Conservation (phyloP, 2,888 invertebrate genomes). For the Muscina levida region DNA sequence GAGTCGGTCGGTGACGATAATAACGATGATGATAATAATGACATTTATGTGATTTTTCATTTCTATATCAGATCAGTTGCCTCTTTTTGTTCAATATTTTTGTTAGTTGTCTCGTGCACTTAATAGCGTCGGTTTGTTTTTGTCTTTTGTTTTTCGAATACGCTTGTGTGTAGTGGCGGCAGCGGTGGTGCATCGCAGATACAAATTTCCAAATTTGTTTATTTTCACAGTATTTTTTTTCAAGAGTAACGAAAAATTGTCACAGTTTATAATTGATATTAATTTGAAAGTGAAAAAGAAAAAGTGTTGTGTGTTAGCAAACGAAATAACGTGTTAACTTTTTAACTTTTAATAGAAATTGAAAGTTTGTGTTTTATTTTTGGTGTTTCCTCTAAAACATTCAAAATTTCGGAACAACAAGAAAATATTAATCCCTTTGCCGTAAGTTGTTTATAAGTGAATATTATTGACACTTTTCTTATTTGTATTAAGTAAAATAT, state of each 20-base stretch:
- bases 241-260: too few relatives aligned
- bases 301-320: too few relatives aligned
- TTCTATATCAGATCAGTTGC: slow-evolving; percentile 14
- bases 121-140: slow-evolving; percentile 56
- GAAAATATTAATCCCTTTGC: slow-evolving; percentile 70
- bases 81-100: slow-evolving; percentile 43
- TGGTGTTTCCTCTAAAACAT: too few relatives aligned
- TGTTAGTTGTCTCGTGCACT: slow-evolving; percentile 63
- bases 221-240: slow-evolving; percentile 3
- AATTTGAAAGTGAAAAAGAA: too few relatives aligned
- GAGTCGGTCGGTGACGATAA: background rate
- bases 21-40: slow-evolving; percentile 37
- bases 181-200: too few relatives aligned
- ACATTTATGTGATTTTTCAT: slow-evolving; percentile 30
- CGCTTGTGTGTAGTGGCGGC: slow-evolving; percentile 8
- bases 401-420: slow-evolving; percentile 74
- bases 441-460: slow-evolving; percentile 71
- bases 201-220: slow-evolving; percentile 16
- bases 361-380: too few relatives aligned
- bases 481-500: too few relatives aligned
- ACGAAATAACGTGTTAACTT: too few relatives aligned
- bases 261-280: too few relatives aligned
- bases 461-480: too few relatives aligned
- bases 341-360: too few relatives aligned
- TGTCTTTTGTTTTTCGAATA: slow-evolving; percentile 22